Conservation (phyloP, 2,888 invertebrate species). For the Drosophila formosana region DNA sequence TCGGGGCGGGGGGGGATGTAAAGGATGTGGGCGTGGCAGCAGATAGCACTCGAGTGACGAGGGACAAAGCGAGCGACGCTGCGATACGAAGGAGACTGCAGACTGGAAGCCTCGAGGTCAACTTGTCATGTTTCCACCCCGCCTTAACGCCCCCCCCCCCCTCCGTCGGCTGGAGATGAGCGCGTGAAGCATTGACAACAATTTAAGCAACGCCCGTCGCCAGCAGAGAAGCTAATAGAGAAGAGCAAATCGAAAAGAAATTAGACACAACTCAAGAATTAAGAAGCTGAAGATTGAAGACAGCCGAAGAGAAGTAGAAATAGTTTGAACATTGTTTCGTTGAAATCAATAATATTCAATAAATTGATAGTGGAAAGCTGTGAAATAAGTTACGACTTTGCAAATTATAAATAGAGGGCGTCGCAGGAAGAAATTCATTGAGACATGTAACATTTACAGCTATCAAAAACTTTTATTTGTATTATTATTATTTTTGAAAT, state of each 20-base stretch:
- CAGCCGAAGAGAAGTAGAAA: too few species aligned
- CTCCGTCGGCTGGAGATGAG: neutral
- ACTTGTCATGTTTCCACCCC: conserved; percentile 2
- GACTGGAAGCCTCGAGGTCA: conserved; percentile 19
- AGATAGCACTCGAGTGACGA: neutral
- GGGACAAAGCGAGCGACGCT: neutral
- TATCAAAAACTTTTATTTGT: too few species aligned
- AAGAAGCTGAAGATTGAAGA: neutral
- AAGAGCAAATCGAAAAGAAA: neutral
- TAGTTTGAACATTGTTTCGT: too few species aligned
- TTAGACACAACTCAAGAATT: neutral
- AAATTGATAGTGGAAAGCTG: too few species aligned
- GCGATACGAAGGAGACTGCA: neutral
- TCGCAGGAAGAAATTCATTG: neutral
- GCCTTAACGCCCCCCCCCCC: too few species aligned
- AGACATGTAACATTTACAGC: neutral
- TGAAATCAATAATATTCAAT: too few species aligned
- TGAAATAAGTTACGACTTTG: too few species aligned
- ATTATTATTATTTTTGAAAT: too few species aligned
- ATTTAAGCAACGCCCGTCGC: neutral
- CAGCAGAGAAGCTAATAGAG: neutral
- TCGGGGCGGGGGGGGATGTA: neutral
- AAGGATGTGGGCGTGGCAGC: conserved; percentile 28
- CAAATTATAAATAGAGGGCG: too few species aligned
- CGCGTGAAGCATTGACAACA: conserved; percentile 5